phyloP scores from a whole-genome alignment of 2,888 invertebrate species.

The Chorisops tibialis region DNA sequence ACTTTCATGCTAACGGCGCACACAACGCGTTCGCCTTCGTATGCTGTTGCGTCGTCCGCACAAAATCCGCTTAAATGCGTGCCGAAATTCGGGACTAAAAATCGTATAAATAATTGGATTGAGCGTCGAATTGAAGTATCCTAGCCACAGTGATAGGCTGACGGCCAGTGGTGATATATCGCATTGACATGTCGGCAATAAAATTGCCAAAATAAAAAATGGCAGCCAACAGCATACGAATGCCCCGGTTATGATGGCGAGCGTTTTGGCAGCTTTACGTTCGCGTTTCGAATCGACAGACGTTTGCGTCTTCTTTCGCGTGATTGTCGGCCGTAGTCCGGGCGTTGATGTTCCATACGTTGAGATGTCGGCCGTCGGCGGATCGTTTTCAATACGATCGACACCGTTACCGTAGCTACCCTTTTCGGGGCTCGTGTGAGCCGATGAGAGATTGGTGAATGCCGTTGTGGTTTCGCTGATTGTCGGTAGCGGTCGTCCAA shows the following conservation, averaged over 20 bases:
- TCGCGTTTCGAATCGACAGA: conserved; percentile 70
- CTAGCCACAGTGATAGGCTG: conserved; percentile 85
- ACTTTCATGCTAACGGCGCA: conserved; percentile 26
- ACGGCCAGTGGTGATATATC: conserved; percentile 71
- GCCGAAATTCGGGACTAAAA: conserved; percentile 87
- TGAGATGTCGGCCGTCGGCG: conserved; percentile 58
- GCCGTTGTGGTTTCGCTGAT: conserved; percentile 69
- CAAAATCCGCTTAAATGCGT: conserved; percentile 88
- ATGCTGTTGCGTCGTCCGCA: conserved; percentile 29
- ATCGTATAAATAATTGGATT: conserved; percentile 89
- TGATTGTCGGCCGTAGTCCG: conserved; percentile 33
- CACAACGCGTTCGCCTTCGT: conserved; percentile 26
- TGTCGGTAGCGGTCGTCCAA: conserved; percentile 68
- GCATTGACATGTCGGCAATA: conserved; percentile 82
- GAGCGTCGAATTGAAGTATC: conserved; percentile 84
- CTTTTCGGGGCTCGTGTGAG: conserved; percentile 74
- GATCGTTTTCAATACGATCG: conserved; percentile 51
- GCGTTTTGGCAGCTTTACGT: conserved; percentile 89
- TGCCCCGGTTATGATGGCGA: conserved; percentile 89
- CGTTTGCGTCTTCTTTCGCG: conserved; percentile 48
- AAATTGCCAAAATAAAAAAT: conserved; percentile 88
- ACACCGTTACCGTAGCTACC: conserved; percentile 68
- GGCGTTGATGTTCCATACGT: conserved; percentile 42
- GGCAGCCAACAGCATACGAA: conserved; percentile 95
- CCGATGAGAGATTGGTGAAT: conserved; percentile 68